Evolutionary conservation across 2,888 invertebrate species (phyloP), one percentile per base, ranked within the genome.

Genomic region (Chymomyza fuscimana): DNA sequence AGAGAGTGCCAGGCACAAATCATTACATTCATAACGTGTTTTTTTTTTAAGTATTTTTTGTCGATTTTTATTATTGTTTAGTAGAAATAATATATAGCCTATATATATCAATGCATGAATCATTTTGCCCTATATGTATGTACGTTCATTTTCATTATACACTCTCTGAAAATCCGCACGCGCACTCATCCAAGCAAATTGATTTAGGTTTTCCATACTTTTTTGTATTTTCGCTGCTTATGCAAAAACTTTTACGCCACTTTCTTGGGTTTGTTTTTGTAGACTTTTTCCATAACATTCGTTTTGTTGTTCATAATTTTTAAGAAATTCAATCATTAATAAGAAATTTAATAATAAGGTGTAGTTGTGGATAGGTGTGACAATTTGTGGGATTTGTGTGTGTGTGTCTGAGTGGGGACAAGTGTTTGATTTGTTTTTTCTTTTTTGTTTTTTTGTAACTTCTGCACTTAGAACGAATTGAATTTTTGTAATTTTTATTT

Each of bases 401-500:
- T 60, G 60, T 60, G 36, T 60, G 60, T 36, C 15, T 16, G 32
- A 10, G 29, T 32, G 16, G 56, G 19, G 56, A 25, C 36, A 46
- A 16, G 36, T 51, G 51, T 63, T 19, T 19, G 25, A 52, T 32
- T 63, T 46, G 46, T 10, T 65, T 36, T 58, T 59, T 59, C n/a
- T n/a, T n/a, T n/a, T n/a, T n/a, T n/a, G n/a, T 50, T 59, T 66
- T 51, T 52, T 64, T 64, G n/a, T 22, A 29, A 32, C 69, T 62
- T 50, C 16, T 16, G 54, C 19, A 6, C 10, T 67, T 80, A 67
- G 70, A 75, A 72, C 40, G 70, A 84, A 73, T 84, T 82, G 77
- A 86, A 86, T 83, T 83, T 83, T 84, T 86, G 80, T 84, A 86
- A 77, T 82, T 83, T 83, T 83, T 83, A 82, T 83, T 83, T 32